phyloP scores from a whole-genome alignment of 2,113 vertebrate genomes.

The Bos taurus region DNA sequence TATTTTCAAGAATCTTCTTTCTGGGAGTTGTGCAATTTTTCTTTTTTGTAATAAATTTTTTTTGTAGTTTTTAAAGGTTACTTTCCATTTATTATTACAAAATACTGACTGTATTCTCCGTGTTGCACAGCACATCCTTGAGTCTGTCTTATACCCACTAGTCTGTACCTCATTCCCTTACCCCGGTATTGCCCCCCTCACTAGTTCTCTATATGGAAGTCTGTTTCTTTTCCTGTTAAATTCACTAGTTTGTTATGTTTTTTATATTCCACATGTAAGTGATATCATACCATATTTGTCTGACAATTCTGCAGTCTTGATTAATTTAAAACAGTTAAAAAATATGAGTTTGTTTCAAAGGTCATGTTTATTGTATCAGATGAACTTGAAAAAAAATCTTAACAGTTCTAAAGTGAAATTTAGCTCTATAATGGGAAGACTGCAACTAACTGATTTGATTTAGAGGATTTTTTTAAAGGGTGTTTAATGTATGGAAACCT shows the following conservation, averaged over 20 bases:
- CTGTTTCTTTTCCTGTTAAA: not conserved
- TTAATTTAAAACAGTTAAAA: constrained; percentile 6
- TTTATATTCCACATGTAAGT: not conserved
- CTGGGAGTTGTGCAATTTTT: not conserved
- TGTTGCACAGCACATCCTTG: not conserved
- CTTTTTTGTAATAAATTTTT: not conserved
- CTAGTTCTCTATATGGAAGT: not conserved
- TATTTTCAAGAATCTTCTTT: not conserved
- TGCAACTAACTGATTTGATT: not conserved
- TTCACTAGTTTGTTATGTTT: not conserved
- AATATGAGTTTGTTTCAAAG: not conserved
- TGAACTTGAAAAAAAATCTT: not conserved
- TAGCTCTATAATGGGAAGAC: not conserved
- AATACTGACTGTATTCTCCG: not conserved
- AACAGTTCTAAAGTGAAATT: constrained; percentile 19
- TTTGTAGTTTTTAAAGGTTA: not conserved
- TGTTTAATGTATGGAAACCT: not conserved
- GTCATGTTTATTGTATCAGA: not conserved
- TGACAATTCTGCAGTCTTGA: not conserved
- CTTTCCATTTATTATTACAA: not conserved
- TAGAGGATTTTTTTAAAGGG: not conserved
- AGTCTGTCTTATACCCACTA: not conserved
- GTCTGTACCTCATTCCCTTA: not conserved
- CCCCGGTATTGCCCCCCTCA: too few species aligned
- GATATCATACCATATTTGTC: not conserved